Conservation (phyloP, 35 echinoderm and acorn worm species). For the Strongylocentrotus purpuratus region DNA sequence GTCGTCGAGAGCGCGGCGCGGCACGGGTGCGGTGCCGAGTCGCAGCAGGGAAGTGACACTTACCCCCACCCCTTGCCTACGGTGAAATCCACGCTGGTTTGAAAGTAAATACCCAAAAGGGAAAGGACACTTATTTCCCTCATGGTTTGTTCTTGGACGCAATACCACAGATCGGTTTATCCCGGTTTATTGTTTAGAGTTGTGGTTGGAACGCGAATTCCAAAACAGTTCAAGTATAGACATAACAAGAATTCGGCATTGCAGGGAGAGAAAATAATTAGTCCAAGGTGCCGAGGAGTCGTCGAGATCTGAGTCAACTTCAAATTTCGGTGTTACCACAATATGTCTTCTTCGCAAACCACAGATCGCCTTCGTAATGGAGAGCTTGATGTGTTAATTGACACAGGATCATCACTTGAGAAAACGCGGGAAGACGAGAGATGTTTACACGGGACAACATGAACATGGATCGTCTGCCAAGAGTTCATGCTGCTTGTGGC, state of each 20-base stretch:
- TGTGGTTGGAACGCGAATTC: constrained; percentile 21
- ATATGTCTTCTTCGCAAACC: neutral
- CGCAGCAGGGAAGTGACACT: constrained; percentile 43
- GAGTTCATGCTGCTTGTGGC: neutral
- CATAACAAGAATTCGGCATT: neutral
- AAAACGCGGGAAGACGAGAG: neutral
- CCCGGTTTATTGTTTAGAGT: neutral
- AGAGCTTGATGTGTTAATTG: constrained; percentile 47
- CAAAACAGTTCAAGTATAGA: constrained; percentile 23
- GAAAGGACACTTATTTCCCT: constrained; percentile 16
- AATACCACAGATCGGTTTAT: constrained; percentile 21
- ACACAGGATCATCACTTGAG: neutral
- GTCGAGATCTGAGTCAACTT: neutral
- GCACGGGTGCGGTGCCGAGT: constrained; percentile 48
- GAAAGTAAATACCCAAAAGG: constrained; percentile 44
- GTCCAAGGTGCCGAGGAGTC: constrained; percentile 21
- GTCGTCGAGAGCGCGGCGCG: constrained; percentile 24
- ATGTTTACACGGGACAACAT: neutral
- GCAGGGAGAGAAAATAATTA: constrained; percentile 23
- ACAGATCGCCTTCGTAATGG: neutral
- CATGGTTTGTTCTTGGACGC: constrained; percentile 29
- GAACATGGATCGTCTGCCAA: neutral
- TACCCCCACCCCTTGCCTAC: constrained; percentile 41
- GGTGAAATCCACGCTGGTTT: constrained; percentile 43
- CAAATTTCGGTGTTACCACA: neutral